phyloP scores from a whole-genome alignment of 2,113 vertebrate genomes.

The Oreocharis arfaki region DNA sequence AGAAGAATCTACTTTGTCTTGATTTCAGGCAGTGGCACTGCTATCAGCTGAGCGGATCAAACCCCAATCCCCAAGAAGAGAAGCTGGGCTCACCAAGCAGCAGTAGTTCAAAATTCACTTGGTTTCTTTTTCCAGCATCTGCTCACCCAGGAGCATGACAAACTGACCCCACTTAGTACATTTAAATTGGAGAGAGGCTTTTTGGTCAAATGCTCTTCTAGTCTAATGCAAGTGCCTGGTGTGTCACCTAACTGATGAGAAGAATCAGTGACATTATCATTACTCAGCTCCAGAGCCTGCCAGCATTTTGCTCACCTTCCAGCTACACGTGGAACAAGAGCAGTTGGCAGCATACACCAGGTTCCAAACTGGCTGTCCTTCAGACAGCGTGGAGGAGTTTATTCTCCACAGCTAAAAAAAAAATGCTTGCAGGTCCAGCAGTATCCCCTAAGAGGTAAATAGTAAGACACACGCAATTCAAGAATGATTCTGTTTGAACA shows the following conservation, averaged over 20 bases:
- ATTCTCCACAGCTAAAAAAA: neutral
- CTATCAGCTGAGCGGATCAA: neutral
- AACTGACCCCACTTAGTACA: neutral
- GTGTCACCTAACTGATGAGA: neutral
- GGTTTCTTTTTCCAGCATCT: neutral
- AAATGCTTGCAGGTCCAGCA: neutral
- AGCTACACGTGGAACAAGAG: rapidly evolving
- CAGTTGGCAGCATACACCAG: neutral
- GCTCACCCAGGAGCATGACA: neutral
- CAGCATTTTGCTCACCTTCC: neutral
- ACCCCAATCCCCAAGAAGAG: neutral
- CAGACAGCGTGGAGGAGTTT: neutral
- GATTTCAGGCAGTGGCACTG: neutral
- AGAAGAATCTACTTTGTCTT: neutral
- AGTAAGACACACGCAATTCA: neutral
- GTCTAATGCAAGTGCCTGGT: neutral
- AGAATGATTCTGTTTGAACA: constrained; percentile 13
- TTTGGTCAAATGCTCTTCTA: neutral
- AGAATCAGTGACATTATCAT: neutral
- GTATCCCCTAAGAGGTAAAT: neutral
- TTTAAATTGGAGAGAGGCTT: neutral
- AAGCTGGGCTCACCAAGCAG: neutral
- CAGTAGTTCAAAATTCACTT: neutral
- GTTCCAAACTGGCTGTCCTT: neutral
- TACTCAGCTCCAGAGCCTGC: neutral